phyloP scores from a whole-genome alignment of 23 tunicate species.

The Phallusia fumigata region DNA sequence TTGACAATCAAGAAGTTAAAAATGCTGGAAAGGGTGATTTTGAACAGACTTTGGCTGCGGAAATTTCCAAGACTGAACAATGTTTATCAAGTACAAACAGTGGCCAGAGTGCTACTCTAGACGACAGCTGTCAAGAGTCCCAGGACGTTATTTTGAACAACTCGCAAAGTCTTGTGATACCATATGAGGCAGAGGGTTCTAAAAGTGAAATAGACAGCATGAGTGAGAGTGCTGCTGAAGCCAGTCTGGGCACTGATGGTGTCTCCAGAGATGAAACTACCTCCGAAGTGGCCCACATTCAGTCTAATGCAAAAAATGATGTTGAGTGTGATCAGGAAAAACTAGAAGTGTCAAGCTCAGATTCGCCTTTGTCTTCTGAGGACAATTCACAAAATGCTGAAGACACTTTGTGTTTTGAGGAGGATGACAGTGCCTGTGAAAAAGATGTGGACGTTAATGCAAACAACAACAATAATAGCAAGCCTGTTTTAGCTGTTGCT shows the following conservation, averaged over 20 bases:
- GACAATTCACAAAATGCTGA: neutral
- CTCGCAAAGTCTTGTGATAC: neutral
- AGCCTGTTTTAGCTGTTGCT: neutral
- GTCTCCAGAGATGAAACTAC: neutral
- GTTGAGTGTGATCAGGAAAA: neutral
- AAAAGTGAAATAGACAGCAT: neutral
- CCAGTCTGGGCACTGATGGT: neutral
- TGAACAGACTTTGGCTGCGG: no score
- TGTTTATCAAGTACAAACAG: neutral
- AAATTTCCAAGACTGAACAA: neutral
- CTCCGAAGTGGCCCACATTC: neutral
- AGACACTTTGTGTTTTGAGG: neutral
- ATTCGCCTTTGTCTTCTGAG: neutral
- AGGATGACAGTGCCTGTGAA: conserved; percentile 9
- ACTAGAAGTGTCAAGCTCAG: neutral
- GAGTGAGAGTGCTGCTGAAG: neutral
- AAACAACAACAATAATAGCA: neutral
- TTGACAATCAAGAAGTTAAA: no score
- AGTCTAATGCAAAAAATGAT: neutral
- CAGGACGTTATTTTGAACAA: neutral
- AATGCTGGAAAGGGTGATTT: no score
- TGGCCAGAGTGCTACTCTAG: neutral
- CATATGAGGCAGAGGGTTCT: neutral
- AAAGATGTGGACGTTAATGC: neutral
- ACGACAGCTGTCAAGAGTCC: neutral